These are phyloP conservation scores for Lerista edwardsae DNA, from an alignment of 2,797 vertebrate genomes.

Conservation along the genomic window DNA sequence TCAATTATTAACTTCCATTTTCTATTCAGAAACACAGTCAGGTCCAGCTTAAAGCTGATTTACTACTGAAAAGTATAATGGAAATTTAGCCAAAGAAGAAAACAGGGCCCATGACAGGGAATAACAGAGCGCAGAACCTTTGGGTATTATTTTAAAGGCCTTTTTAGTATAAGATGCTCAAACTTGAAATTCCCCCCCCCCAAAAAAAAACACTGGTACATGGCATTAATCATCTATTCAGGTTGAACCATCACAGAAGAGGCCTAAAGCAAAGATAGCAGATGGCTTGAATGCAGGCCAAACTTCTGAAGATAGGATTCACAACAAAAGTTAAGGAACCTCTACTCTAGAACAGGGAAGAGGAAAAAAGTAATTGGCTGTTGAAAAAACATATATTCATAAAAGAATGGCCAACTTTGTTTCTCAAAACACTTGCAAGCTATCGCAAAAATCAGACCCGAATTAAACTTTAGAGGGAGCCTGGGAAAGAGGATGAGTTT, in stretches of 20 bases:
- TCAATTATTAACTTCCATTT: conserved; percentile 40
- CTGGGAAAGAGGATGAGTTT: not conserved
- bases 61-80: conserved; percentile 25
- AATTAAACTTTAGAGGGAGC: not conserved
- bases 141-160: conserved; percentile 3
- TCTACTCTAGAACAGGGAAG: not conserved
- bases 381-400: not conserved
- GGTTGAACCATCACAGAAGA: conserved; percentile 8
- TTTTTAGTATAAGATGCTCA: conserved; percentile 15
- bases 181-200: conserved; percentile 7
- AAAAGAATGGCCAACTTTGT: not conserved
- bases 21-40: conserved; percentile 34
- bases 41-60: conserved; percentile 7
- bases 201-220: conserved; percentile 18
- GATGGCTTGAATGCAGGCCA: conserved; percentile 15
- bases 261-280: not conserved
- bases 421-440: not conserved
- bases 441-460: not conserved
- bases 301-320: not conserved
- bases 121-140: not conserved
- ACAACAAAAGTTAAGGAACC: not conserved
- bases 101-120: conserved; percentile 22
- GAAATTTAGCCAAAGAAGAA: conserved; percentile 26
- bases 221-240: conserved; percentile 6
- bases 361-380: not conserved